Conservation (phyloP, 1,140 invertebrate genomes). For the Mylabris phalerata region DNA sequence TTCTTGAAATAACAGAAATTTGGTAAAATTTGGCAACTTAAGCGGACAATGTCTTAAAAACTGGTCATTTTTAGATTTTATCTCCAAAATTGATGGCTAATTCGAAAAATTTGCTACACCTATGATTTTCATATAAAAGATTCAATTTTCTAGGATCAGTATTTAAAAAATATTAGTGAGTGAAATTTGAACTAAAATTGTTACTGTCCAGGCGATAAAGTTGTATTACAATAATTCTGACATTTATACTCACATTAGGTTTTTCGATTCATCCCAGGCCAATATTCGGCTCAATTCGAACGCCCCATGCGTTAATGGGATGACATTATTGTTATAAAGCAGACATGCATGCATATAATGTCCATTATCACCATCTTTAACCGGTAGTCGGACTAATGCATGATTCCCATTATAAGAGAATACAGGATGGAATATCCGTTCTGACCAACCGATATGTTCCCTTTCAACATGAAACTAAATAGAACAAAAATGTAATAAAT, state of each 20-base stretch:
- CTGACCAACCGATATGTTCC: constrained; percentile 49
- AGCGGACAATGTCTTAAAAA: too few species aligned
- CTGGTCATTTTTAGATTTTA: too few species aligned
- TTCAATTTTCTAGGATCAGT: too few species aligned
- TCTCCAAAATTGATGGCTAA: too few species aligned
- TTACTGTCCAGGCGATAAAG: too few species aligned
- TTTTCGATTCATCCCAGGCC: constrained; percentile 57
- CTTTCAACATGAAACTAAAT: constrained; percentile 31
- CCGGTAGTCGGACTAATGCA: constrained; percentile 51
- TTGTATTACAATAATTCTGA: too few species aligned
- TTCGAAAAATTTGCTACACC: too few species aligned
- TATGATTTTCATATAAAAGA: too few species aligned
- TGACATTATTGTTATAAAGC: constrained; percentile 40
- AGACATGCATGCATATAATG: constrained; percentile 45
- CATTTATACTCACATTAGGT: constrained; percentile 51
- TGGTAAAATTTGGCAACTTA: too few species aligned
- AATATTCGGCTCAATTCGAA: constrained; percentile 62
- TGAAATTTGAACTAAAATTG: too few species aligned
- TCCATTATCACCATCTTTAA: constrained; percentile 50
- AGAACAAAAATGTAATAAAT: not conserved
- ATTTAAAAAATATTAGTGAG: too few species aligned
- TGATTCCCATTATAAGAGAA: constrained; percentile 43
- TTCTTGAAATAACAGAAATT: too few species aligned
- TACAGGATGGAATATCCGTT: constrained; percentile 41
- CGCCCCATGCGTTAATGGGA: constrained; percentile 55